Evolutionary conservation across 2,113 vertebrate species (phyloP).

Genomic region (Trochalopteron elliotii): DNA sequence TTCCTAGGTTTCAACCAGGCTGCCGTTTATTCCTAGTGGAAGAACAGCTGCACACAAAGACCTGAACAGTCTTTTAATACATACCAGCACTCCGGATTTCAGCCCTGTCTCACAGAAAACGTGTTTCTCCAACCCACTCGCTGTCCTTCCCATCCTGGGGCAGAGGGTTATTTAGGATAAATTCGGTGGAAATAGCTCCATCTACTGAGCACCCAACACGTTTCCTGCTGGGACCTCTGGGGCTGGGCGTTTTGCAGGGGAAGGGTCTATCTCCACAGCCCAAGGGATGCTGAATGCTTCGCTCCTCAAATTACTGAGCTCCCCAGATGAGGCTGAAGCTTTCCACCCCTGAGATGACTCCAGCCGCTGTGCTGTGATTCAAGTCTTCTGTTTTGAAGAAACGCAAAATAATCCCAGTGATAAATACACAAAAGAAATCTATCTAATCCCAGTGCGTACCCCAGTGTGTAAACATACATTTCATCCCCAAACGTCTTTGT

Average conservation of each 20-base stretch:
- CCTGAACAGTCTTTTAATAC: background rate
- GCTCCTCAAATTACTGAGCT: background rate
- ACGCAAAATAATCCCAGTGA: background rate
- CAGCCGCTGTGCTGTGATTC: background rate
- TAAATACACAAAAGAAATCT: background rate
- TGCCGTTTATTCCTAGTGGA: background rate
- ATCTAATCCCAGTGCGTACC: background rate
- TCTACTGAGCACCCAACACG: background rate
- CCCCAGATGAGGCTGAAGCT: background rate
- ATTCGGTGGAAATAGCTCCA: constrained; percentile 26
- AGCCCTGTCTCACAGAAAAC: background rate
- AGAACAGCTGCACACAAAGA: background rate
- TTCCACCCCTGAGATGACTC: background rate
- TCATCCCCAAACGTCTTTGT: background rate
- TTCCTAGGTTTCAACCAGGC: background rate
- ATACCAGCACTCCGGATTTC: background rate
- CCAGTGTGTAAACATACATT: background rate
- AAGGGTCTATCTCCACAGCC: background rate
- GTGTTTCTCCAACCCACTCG: accelerated
- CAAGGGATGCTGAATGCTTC: background rate
- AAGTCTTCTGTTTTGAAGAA: background rate
- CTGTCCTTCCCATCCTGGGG: background rate
- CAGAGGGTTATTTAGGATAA: background rate
- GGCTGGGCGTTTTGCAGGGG: background rate
- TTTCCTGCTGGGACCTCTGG: background rate